A percentile compares a stretch with the other conserved stretches of the same genome.
Evolutionary conservation across 2,113 vertebrate species (phyloP).

Genomic region (Meleagris gallopavo): DNA sequence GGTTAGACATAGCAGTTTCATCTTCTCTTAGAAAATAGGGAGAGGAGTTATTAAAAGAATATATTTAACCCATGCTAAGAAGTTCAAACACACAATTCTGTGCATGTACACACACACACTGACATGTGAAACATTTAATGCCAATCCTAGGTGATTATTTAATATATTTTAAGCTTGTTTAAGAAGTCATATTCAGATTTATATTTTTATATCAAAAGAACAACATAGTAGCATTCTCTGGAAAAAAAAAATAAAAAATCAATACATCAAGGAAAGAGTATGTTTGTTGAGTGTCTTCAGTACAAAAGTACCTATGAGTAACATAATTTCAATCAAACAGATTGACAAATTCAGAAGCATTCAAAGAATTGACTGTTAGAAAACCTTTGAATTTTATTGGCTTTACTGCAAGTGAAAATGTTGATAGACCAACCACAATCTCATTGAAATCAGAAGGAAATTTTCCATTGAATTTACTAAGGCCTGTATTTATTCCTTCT

Average conservation of each 20-base stretch:
- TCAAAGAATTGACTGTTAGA: neutral
- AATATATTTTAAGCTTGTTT: neutral
- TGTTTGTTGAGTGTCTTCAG: neutral
- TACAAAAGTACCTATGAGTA: neutral
- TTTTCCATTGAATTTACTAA: neutral
- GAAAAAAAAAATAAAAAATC: neutral
- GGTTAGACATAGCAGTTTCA: neutral
- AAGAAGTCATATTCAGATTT: conserved; percentile 13
- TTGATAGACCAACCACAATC: neutral
- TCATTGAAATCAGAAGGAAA: neutral
- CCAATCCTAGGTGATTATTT: neutral
- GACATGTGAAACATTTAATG: neutral
- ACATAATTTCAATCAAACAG: neutral
- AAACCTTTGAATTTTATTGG: neutral
- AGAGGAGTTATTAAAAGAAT: neutral
- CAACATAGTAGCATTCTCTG: neutral
- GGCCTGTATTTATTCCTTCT: neutral
- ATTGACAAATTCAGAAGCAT: neutral
- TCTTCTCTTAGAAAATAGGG: neutral
- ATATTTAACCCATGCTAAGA: neutral
- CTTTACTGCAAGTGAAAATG: neutral
- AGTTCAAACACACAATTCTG: neutral
- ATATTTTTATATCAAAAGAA: neutral
- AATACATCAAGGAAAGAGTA: neutral
- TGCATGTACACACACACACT: neutral